Evolutionary conservation across 2,113 vertebrate genomes (phyloP).

Genomic region (Lepisosteus osseus): DNA sequence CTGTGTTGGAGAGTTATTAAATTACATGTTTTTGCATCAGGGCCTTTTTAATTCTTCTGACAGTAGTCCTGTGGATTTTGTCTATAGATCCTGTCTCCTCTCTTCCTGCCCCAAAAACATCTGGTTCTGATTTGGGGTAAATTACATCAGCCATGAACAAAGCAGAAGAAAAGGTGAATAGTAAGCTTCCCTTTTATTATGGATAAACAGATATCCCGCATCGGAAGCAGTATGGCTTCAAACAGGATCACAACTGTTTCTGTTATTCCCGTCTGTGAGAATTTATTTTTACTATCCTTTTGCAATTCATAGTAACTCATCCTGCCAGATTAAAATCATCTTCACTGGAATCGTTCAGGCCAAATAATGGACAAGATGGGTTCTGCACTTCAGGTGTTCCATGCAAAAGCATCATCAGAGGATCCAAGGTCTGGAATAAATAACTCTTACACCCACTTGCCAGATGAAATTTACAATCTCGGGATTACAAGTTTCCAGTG

Average conservation of each 20-base stretch:
- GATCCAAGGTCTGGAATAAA: too few species aligned
- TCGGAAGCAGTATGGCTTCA: constrained; percentile 25
- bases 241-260: not conserved
- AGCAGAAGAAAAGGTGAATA: constrained; percentile 33
- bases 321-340: too few species aligned
- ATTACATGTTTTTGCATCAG: constrained; percentile 29
- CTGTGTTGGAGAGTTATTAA: constrained; percentile 23
- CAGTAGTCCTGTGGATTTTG: constrained; percentile 27
- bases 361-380: too few species aligned
- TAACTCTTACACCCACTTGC: too few species aligned
- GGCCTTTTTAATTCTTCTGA: constrained; percentile 29
- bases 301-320: too few species aligned
- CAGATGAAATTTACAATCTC: too few species aligned
- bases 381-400: too few species aligned
- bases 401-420: too few species aligned
- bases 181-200: constrained; percentile 32
- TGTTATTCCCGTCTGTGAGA: not conserved
- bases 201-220: constrained; percentile 34
- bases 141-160: constrained; percentile 23
- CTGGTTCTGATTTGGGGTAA: constrained; percentile 44
- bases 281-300: too few species aligned
- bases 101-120: constrained; percentile 41
- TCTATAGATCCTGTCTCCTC: constrained; percentile 28
- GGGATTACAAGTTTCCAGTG: too few species aligned
- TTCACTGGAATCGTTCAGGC: too few species aligned